Evolutionary conservation across 2,113 vertebrate species (phyloP).

Genomic region (Actenoides hombroni): DNA sequence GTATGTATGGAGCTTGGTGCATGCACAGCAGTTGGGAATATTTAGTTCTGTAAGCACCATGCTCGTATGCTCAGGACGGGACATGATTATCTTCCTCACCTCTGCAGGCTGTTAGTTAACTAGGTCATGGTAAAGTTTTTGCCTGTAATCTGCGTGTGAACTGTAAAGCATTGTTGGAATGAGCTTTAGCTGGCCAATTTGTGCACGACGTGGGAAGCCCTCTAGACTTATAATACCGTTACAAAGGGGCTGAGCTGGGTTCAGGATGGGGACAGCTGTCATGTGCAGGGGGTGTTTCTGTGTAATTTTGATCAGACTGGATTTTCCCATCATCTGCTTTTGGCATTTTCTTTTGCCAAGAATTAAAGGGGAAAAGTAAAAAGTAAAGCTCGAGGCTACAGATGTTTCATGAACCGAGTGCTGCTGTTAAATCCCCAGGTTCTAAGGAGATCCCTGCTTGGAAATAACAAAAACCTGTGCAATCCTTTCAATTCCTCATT

Average conservation of each 20-base stretch:
- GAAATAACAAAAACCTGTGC: not conserved
- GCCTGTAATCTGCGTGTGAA: not conserved
- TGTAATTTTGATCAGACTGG: not conserved
- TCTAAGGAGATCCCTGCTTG: not conserved
- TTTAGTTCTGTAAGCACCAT: conserved; percentile 5
- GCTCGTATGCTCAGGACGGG: not conserved
- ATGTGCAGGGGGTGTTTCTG: not conserved
- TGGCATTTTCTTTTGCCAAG: not conserved
- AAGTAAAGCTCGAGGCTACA: not conserved
- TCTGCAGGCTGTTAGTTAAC: conserved; percentile 8
- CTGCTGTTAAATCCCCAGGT: not conserved
- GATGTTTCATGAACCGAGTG: not conserved
- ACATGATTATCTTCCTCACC: conserved; percentile 37
- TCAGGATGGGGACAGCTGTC: not conserved
- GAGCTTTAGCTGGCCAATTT: not conserved
- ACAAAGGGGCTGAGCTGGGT: not conserved
- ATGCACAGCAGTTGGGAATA: conserved; percentile 34
- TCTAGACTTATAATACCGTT: not conserved
- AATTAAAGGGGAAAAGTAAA: not conserved
- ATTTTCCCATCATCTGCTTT: not conserved
- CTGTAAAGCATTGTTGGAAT: conserved; percentile 13
- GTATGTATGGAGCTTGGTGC: conserved; percentile 22
- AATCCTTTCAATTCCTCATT: not conserved
- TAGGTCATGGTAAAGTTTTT: conserved; percentile 21
- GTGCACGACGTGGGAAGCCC: not conserved